A percentile compares a stretch with the other conserved stretches of the same genome.
These are phyloP conservation scores for Bombyx huttoni DNA, from an alignment of 2,888 invertebrate genomes.

Conservation along the genomic window DNA sequence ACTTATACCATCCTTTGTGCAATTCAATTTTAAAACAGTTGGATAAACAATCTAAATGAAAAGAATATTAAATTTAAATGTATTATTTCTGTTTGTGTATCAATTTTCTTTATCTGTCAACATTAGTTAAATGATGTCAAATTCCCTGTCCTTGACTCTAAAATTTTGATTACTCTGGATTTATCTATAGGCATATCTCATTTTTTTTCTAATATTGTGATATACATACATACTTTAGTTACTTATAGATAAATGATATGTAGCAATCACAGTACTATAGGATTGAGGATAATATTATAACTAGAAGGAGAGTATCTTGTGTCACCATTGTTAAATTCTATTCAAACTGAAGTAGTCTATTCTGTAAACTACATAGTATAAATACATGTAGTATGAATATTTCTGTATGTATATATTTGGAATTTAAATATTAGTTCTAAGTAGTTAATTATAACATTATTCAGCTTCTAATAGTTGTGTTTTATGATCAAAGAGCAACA, in stretches of 20 bases:
- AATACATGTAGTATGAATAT: conserved; percentile 28
- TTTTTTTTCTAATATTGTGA: background rate
- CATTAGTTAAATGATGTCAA: background rate
- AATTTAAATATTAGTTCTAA: conserved; percentile 52
- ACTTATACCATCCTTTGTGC: background rate
- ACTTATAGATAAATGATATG: background rate
- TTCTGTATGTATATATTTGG: conserved; percentile 65
- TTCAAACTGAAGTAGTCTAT: conserved; percentile 6
- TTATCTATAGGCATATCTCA: background rate
- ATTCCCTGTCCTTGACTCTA: background rate
- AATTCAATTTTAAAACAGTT: background rate
- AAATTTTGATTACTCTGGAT: background rate
- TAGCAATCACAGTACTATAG: background rate
- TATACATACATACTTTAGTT: background rate
- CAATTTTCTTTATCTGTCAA: background rate
- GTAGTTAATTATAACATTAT: conserved; percentile 44
- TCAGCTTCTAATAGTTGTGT: background rate
- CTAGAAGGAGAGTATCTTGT: background rate
- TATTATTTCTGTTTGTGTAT: background rate
- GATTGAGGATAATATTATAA: background rate
- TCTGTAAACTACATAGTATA: conserved; percentile 11
- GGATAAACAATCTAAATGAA: background rate
- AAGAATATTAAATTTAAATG: background rate
- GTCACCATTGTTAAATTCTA: background rate
- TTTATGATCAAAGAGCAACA: background rate